Percentiles rank a stretch among this genome's conserved stretches.
Conservation (phyloP, 2,797 vertebrate species). For the Vultur gryphus region DNA sequence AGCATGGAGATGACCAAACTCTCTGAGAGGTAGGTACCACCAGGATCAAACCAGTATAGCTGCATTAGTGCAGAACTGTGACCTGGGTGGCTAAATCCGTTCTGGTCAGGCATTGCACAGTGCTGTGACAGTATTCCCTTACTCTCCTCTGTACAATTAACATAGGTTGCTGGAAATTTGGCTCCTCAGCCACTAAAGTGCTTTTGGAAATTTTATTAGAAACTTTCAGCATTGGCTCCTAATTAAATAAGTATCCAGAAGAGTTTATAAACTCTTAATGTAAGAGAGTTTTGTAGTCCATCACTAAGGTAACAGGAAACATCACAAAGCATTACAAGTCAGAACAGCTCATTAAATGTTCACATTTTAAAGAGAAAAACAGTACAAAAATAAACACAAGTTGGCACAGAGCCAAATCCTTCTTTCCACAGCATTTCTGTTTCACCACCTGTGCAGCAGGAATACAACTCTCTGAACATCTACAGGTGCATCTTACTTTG, state of each 20-base stretch:
- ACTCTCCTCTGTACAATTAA: neutral
- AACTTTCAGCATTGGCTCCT: neutral
- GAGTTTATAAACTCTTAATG: neutral
- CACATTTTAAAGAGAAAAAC: neutral
- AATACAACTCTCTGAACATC: neutral
- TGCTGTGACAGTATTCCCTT: neutral
- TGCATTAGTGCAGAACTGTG: neutral
- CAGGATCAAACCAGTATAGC: neutral
- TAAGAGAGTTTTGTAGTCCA: neutral
- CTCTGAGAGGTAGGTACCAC: neutral
- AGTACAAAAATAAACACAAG: neutral
- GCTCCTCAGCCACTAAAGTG: neutral
- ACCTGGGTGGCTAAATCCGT: neutral
- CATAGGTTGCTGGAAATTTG: neutral
- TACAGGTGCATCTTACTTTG: neutral
- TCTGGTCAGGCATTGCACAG: neutral
- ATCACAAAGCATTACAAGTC: neutral
- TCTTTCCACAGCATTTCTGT: neutral
- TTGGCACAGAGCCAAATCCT: neutral
- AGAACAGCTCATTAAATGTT: neutral
- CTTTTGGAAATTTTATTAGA: neutral
- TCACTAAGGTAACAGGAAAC: neutral
- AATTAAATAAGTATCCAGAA: neutral
- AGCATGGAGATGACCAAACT: neutral
- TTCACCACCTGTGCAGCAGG: neutral